phyloP scores from a whole-genome alignment of 2,888 invertebrate genomes.

The Tipula lateralis region DNA sequence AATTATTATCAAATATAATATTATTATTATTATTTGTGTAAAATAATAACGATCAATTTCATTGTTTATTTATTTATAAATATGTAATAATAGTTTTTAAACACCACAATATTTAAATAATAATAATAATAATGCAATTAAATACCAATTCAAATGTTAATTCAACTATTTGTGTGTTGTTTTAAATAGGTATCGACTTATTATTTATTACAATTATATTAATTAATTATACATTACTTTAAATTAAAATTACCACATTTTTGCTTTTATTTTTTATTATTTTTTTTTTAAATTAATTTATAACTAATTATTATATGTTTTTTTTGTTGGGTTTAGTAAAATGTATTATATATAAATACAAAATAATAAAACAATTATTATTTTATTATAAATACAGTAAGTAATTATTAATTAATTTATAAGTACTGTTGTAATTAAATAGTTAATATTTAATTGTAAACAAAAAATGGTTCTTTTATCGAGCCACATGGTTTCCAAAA shows the following conservation, averaged over 20 bases:
- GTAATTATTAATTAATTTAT: neutral
- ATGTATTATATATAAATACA: neutral
- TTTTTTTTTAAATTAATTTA: neutral
- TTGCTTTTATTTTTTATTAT: neutral
- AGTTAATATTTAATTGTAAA: neutral
- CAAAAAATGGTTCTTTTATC: neutral
- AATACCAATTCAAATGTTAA: no score
- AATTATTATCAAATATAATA: neutral
- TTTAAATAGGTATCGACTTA: neutral
- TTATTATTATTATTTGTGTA: neutral
- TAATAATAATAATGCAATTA: neutral
- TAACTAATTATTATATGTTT: neutral
- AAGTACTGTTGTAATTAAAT: neutral
- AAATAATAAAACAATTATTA: neutral
- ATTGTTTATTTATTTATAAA: neutral
- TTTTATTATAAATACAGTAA: neutral
- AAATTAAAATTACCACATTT: slow-evolving; percentile 2
- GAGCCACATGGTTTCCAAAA: neutral
- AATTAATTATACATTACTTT: neutral
- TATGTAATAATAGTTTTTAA: neutral
- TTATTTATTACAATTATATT: neutral
- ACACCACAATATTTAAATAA: neutral
- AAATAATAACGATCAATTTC: neutral
- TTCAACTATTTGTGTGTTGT: neutral
- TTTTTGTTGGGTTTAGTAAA: neutral